Percentiles rank a stretch among this genome's conserved stretches.
Evolutionary conservation across 2,888 invertebrate genomes (phyloP).

Genomic region (Caenorhabditis doughertyi): DNA sequence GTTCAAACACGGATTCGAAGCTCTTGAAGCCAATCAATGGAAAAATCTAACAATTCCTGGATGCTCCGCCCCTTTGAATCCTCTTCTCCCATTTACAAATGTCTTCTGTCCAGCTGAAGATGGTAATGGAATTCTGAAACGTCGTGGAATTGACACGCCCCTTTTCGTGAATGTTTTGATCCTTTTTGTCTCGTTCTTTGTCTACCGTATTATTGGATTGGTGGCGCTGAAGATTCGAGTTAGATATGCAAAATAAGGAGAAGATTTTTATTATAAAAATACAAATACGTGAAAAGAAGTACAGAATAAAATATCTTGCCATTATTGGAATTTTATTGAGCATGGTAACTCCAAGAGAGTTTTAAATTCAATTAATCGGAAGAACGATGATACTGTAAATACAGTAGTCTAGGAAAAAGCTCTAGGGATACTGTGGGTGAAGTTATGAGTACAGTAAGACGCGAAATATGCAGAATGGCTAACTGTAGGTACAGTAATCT

Average conservation of each 20-base stretch:
- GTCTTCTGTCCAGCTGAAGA: conserved; percentile 68
- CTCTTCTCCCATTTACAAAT: neutral
- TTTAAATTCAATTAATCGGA: too few species aligned
- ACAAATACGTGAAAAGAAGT: too few species aligned
- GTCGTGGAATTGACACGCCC: conserved; percentile 66
- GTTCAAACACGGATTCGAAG: conserved; percentile 79
- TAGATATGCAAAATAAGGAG: conserved; percentile 67
- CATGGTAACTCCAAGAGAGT: too few species aligned
- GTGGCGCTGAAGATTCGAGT: conserved; percentile 68
- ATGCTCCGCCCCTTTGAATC: conserved; percentile 14
- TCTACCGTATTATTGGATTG: conserved; percentile 70
- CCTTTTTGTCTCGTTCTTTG: conserved; percentile 66
- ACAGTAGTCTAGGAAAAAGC: too few species aligned
- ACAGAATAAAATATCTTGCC: too few species aligned
- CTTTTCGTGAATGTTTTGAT: conserved; percentile 59
- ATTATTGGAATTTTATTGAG: neutral
- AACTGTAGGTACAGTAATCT: too few species aligned
- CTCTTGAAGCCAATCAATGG: conserved; percentile 77
- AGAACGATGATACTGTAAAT: too few species aligned
- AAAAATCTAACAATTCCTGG: conserved; percentile 43
- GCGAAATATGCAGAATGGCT: too few species aligned
- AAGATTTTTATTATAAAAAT: too few species aligned
- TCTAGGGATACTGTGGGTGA: too few species aligned
- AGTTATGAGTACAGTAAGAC: too few species aligned
- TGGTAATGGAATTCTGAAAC: conserved; percentile 63